phyloP scores from a whole-genome alignment of 2,797 vertebrate genomes.

The Echeneis naucrates region DNA sequence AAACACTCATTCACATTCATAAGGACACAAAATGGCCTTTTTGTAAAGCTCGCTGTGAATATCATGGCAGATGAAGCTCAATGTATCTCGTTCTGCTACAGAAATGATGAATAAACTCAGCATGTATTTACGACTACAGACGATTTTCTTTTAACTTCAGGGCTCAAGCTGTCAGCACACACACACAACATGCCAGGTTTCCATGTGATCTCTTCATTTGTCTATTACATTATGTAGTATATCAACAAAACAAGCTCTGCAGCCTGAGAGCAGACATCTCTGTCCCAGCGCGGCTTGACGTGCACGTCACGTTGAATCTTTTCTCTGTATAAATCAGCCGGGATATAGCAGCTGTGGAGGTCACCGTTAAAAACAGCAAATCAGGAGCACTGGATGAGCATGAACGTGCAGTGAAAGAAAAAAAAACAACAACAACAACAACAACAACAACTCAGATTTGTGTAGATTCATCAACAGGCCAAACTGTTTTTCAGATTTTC shows the following conservation, averaged over 20 bases:
- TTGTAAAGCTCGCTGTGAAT: no score
- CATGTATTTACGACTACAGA: neutral
- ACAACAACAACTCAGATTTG: no score
- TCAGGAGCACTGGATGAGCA: neutral
- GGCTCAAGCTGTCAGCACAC: no score
- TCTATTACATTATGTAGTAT: no score
- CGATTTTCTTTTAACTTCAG: neutral
- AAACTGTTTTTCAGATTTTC: neutral
- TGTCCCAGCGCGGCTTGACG: neutral
- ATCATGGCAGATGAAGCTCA: no score
- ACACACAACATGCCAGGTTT: no score
- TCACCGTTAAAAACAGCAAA: neutral
- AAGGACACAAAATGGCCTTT: no score
- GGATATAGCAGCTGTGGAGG: neutral
- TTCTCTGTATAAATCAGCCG: neutral
- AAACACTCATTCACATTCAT: no score
- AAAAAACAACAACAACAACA: no score
- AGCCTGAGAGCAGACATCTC: rapidly evolving
- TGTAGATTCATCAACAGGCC: neutral
- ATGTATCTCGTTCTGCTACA: no score
- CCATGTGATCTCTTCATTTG: neutral
- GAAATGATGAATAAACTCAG: neutral
- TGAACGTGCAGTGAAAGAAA: neutral
- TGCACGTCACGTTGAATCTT: neutral
- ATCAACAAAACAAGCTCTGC: neutral